These are phyloP conservation scores for Corapipo altera DNA, from an alignment of 2,113 vertebrate species.

Conservation along the genomic window DNA sequence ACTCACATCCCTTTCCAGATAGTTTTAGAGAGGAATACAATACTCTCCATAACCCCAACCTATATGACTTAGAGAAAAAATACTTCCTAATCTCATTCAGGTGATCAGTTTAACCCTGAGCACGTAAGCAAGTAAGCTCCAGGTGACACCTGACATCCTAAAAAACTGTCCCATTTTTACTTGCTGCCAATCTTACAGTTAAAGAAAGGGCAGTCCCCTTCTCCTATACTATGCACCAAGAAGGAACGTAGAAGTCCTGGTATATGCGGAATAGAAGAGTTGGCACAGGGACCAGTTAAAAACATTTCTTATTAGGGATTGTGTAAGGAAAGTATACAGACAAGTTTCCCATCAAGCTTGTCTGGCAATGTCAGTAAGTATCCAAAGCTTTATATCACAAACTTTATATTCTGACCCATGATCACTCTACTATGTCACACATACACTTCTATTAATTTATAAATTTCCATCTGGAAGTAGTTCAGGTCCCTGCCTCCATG, in stretches of 20 bases:
- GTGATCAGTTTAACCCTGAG: neutral
- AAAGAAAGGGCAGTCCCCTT: neutral
- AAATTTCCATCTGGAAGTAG: conserved; percentile 29
- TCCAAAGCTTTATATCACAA: neutral
- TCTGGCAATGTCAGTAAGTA: neutral
- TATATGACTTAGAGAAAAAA: neutral
- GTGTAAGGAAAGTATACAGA: neutral
- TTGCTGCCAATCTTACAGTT: neutral
- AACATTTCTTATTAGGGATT: neutral
- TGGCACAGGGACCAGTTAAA: neutral
- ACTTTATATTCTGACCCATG: conserved; percentile 9
- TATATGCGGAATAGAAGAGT: neutral
- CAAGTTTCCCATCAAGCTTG: neutral
- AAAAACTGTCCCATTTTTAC: neutral
- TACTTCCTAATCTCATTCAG: neutral
- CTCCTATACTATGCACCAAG: neutral
- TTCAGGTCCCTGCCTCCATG: neutral
- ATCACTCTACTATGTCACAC: neutral
- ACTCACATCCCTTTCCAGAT: neutral
- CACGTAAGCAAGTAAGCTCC: neutral
- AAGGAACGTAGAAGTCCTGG: neutral
- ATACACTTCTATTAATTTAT: conserved; percentile 18
- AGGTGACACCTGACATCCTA: neutral
- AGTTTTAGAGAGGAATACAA: neutral
- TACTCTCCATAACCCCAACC: neutral